phyloP scores from a whole-genome alignment of 2,113 vertebrate genomes.

The Pimephales promelas region DNA sequence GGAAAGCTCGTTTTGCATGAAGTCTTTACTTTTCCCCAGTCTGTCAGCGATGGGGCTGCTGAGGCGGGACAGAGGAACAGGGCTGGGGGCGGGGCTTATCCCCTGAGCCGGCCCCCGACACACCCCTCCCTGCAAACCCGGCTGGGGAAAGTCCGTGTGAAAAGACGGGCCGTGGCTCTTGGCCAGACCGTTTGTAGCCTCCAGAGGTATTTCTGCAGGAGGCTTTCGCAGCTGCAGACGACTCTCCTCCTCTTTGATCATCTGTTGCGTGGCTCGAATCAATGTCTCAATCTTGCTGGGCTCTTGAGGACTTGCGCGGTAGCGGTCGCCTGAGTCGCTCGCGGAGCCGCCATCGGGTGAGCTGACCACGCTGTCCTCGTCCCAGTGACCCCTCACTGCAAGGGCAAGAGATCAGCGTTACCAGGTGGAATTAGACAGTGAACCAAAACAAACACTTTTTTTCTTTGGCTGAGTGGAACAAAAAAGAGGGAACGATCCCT shows the following conservation, averaged over 20 bases:
- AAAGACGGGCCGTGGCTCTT: constrained; percentile 85
- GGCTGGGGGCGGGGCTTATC: constrained; percentile 86
- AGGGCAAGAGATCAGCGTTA: constrained; percentile 41
- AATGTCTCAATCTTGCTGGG: constrained; percentile 95
- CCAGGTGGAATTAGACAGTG: neutral
- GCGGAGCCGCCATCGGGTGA: constrained; percentile 93
- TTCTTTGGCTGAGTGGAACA: neutral
- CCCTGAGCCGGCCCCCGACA: constrained; percentile 76
- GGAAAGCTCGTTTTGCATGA: constrained; percentile 85
- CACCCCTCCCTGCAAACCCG: constrained; percentile 76
- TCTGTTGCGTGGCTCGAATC: constrained; percentile 95
- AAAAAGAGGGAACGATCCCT: too few relatives aligned
- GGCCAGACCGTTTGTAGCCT: constrained; percentile 83
- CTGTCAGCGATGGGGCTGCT: constrained; percentile 87
- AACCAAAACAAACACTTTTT: neutral
- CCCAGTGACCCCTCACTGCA: constrained; percentile 90
- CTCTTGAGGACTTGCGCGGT: constrained; percentile 85
- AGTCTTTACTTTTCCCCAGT: constrained; percentile 90
- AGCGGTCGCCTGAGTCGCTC: constrained; percentile 91
- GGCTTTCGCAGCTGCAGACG: constrained; percentile 84
- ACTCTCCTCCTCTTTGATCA: constrained; percentile 97
- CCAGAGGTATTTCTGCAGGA: constrained; percentile 70
- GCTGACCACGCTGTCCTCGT: constrained; percentile 92
- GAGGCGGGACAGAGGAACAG: constrained; percentile 84
- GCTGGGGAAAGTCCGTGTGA: constrained; percentile 79